Evolutionary conservation across 2,797 vertebrate genomes (phyloP), one percentile per base, ranked within the genome.

Genomic region (Platyrinchus mystaceus): DNA sequence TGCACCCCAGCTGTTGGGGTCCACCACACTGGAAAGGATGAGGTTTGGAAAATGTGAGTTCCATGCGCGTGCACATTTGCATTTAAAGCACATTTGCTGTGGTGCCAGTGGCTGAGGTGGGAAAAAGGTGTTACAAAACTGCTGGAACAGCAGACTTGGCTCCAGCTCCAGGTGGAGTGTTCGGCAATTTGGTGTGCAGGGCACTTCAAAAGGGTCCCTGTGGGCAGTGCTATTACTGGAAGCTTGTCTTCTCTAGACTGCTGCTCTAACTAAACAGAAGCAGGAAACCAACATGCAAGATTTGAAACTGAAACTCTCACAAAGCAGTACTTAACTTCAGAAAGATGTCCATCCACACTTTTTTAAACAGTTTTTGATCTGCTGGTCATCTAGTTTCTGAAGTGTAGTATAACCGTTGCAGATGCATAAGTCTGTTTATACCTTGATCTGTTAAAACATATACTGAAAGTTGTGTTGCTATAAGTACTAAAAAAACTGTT

Each of bases 41-140:
- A 24, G 46, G 15, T 37, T 76, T 44, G 27, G 27, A 36, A 79
- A 82, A 47, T 3, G 4, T 3, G 2, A 80, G 23, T 41, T 63
- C 55, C 2, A 0, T 15, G 22, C 2, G 1, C 3, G 1, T 8
- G 36, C 30, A 20, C 4, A 1, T 87, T 71, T 89, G 27, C n/a
- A 36, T 47, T 47, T 47, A 23, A 10, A 1, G 0, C 28, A 7
- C 0, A 0, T 74, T 66, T 3, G 3, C 44, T 80, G 52, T 39
- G 28, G 5, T 75, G 30, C 9, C 39, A 19, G 58, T 53, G 43
- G 46, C 60, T 8, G 5, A 53, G 49, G 28, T 2, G 0, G n/a
- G 37, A 24, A 59, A 19, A 77, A 87, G 36, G 28, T 70, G 46
- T 82, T 79, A 4, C 1, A 49, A 3, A 12, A 3, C 10, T 68